A percentile compares a stretch with the other conserved stretches of the same genome.
These are phyloP conservation scores for Coboldia fuscipes DNA, from an alignment of 1,140 invertebrate species.

Conservation along the genomic window DNA sequence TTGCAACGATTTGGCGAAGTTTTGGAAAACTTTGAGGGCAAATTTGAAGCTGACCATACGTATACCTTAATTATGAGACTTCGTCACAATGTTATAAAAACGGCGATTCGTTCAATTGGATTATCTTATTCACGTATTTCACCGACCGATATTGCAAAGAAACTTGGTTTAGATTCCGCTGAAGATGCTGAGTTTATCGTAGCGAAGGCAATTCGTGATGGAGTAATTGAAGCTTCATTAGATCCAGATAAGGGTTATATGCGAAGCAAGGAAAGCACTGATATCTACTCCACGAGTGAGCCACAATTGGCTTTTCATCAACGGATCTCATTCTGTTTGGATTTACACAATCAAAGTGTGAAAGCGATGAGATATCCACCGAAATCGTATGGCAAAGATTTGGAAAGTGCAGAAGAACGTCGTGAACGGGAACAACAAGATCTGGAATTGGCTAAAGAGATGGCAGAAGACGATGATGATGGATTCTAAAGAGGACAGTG, in stretches of 20 bases:
- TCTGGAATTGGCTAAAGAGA: slow-evolving; percentile 93
- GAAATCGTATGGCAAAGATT: slow-evolving; percentile 94
- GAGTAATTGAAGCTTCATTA: slow-evolving; percentile 92
- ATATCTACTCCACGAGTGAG: slow-evolving; percentile 93
- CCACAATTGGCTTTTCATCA: slow-evolving; percentile 95
- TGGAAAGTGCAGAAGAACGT: slow-evolving; percentile 93
- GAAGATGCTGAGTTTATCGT: slow-evolving; percentile 99
- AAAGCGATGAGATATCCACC: slow-evolving; percentile 99
- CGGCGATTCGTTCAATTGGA: slow-evolving; percentile 90
- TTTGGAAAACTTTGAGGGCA: slow-evolving; percentile 68
- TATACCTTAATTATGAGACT: slow-evolving; percentile 86
- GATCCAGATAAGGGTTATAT: slow-evolving; percentile 92
- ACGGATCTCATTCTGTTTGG: slow-evolving; percentile 91
- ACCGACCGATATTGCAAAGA: slow-evolving; percentile 80
- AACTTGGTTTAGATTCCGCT: slow-evolving; percentile 79
- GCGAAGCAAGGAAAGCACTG: slow-evolving; percentile 89
- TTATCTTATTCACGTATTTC: slow-evolving; percentile 93
- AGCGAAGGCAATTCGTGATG: slow-evolving; percentile 97
- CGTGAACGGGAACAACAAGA: slow-evolving; percentile 93
- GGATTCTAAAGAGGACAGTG: slow-evolving; percentile 30
- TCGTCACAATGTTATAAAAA: slow-evolving; percentile 98
- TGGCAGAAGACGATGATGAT: slow-evolving; percentile 97
- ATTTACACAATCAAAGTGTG: slow-evolving; percentile 94
- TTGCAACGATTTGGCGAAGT: slow-evolving; percentile 86
- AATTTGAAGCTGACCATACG: slow-evolving; percentile 78